phyloP scores from a whole-genome alignment of 2,888 invertebrate genomes.

The Melanostoma scalare region DNA sequence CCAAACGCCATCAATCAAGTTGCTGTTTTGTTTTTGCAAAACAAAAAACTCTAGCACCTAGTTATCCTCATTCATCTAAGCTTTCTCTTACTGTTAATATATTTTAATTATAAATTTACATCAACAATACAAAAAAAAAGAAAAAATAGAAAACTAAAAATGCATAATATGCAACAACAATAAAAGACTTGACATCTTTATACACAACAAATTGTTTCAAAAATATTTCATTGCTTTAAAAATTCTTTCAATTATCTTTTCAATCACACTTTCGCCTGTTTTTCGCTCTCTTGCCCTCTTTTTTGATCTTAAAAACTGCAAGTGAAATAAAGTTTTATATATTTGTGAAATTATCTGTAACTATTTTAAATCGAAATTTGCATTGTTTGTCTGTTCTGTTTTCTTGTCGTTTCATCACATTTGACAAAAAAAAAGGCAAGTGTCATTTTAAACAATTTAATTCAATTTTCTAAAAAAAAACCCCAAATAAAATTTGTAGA shows the following conservation, averaged over 20 bases:
- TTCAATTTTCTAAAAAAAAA: neutral
- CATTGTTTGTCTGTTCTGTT: conserved; percentile 22
- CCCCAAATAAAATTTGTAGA: conserved; percentile 13
- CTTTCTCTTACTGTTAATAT: neutral
- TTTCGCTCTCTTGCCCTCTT: conserved; percentile 1
- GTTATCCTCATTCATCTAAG: neutral
- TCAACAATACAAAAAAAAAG: conserved; percentile 10
- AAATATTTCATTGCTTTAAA: conserved; percentile 36
- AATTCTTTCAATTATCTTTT: conserved; percentile 32
- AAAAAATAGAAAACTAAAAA: conserved; percentile 2
- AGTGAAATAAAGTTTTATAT: conserved; percentile 9
- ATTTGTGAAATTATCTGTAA: conserved; percentile 14
- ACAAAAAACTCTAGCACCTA: conserved; percentile 7
- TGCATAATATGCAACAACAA: conserved; percentile 41
- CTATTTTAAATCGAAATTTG: conserved; percentile 27
- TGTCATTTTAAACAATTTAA: conserved; percentile 26
- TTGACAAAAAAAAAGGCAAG: conserved; percentile 2
- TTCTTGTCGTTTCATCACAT: conserved; percentile 29
- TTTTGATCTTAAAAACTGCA: neutral
- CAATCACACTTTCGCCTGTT: conserved; percentile 12
- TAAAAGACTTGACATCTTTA: conserved; percentile 47
- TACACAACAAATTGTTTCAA: conserved; percentile 38
- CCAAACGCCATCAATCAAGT: conserved; percentile 34
- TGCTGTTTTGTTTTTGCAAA: conserved; percentile 2
- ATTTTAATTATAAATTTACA: conserved; percentile 2